phyloP scores from a whole-genome alignment of 2,113 vertebrate species.

The Nicator chloris region DNA sequence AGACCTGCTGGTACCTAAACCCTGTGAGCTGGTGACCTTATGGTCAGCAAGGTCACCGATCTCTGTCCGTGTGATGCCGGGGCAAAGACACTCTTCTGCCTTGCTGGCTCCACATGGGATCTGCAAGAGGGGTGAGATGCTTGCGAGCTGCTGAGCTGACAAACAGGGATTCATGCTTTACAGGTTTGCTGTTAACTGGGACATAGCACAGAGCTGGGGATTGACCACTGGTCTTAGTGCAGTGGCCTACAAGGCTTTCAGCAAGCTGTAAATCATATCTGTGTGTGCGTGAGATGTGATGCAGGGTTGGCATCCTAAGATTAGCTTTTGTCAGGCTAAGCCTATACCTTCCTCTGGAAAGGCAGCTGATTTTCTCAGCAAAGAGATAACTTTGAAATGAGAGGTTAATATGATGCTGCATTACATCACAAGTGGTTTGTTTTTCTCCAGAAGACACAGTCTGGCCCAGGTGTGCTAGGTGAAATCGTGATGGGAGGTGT shows the following conservation, averaged over 20 bases:
- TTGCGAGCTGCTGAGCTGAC: not conserved
- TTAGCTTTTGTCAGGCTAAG: not conserved
- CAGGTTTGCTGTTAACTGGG: not conserved
- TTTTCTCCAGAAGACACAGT: not conserved
- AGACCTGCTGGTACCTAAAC: not conserved
- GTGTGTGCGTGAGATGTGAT: fast-evolving
- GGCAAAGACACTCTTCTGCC: not conserved
- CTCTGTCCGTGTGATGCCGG: not conserved
- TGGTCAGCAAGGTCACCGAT: fast-evolving
- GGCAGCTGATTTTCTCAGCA: not conserved
- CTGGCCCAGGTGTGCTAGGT: not conserved
- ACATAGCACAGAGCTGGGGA: not conserved
- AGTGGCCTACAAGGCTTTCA: not conserved
- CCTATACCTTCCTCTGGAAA: not conserved
- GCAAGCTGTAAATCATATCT: not conserved
- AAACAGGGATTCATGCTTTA: not conserved
- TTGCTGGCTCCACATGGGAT: not conserved
- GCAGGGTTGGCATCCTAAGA: not conserved
- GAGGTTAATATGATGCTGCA: not conserved
- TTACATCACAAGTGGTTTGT: not conserved
- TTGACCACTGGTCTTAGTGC: not conserved
- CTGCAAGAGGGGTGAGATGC: fast-evolving
- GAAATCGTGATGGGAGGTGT: not conserved
- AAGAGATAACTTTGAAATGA: not conserved
- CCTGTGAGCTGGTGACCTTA: not conserved